Base-by-base conservation (phyloP, 2,888 invertebrate genomes). In the Athripsodes cinereus region DNA sequence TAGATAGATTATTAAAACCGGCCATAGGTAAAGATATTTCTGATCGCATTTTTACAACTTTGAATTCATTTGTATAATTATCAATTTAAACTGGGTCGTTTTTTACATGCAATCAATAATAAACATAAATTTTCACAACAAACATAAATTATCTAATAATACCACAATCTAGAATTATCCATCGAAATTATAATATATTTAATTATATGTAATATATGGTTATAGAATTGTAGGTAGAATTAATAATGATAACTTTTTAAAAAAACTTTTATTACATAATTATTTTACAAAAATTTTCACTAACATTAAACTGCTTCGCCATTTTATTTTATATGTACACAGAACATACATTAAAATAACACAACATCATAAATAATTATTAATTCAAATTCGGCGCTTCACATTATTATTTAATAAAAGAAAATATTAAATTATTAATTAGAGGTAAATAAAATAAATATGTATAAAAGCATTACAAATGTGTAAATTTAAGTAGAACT, bases 261-360 rank as follows among this genome's bases (percentile, higher is more conserved):
- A 40, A 40, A 40, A 40, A 40, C 40, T 40, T 40, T 40, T 40
- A 40, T 40, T 40, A 40, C 16, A 40, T 40, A 40, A 40, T 40
- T 40, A 16, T 40, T 40, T 40, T 8, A 13, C 3, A 40, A 40
- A 8, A 13, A 40, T 16, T 8, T n/a, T 40, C 40, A 40, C 40
- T 40, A 3, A 40, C 26, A 40, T 40, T 3, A 40, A 40, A n/a
- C 13, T 13, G 40, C 13, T 40, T n/a, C 40, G 13, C 16, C 40
- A 40, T 40, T 40, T 40, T 13, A 40, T 40, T 26, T 8, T n/a
- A 40, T 40, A 40, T 40, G 40, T 40, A 40, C 40, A 40, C 13
- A 40, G 13, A 40, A 40, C n/a, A 16, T 40, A 40, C 40, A 40
- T 16, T 40, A 40, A 3, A 40, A 40, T 8, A 40, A 40, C 3